Percentiles rank a stretch among this genome's conserved stretches.
These are phyloP conservation scores for Agrochola lota DNA, from an alignment of 2,888 invertebrate species.

Conservation along the genomic window DNA sequence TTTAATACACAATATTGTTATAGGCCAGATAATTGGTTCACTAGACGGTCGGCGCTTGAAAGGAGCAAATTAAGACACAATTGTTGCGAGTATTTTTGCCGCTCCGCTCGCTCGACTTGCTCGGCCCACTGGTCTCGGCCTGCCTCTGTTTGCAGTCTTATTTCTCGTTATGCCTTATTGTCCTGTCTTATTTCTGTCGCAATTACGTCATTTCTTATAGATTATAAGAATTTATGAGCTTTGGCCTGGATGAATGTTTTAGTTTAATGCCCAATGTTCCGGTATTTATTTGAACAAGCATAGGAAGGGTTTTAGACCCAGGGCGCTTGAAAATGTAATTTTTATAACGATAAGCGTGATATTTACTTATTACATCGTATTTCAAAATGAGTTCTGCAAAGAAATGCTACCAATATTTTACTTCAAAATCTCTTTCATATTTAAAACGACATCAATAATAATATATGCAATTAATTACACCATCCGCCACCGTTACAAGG, in stretches of 20 bases:
- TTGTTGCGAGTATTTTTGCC: constrained; percentile 76
- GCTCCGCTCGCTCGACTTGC: constrained; percentile 52
- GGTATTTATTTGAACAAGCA: constrained; percentile 7
- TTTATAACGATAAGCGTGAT: background rate
- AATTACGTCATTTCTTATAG: constrained; percentile 59
- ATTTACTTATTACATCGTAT: background rate
- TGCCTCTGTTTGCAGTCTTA: constrained; percentile 61
- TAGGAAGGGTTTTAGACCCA: background rate
- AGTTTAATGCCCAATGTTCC: constrained; percentile 12
- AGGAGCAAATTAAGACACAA: constrained; percentile 78
- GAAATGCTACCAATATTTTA: background rate
- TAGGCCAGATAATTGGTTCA: constrained; percentile 73
- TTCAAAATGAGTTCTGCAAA: background rate
- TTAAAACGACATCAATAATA: constrained; percentile 48
- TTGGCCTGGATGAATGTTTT: constrained; percentile 15
- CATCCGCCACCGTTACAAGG: constrained; percentile 53
- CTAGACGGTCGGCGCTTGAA: constrained; percentile 71
- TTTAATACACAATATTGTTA: constrained; percentile 73
- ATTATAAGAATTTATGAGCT: constrained; percentile 44
- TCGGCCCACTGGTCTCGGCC: constrained; percentile 38
- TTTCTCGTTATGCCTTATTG: constrained; percentile 74
- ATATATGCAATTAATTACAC: constrained; percentile 56
- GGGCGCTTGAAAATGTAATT: background rate
- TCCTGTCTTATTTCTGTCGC: constrained; percentile 65
- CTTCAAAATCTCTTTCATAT: background rate